Evolutionary conservation across 30 jellyfish, hydroid and myxozoan species (phyloP), one percentile per base, ranked within the genome.

Genomic region (Aurelia coerulea): DNA sequence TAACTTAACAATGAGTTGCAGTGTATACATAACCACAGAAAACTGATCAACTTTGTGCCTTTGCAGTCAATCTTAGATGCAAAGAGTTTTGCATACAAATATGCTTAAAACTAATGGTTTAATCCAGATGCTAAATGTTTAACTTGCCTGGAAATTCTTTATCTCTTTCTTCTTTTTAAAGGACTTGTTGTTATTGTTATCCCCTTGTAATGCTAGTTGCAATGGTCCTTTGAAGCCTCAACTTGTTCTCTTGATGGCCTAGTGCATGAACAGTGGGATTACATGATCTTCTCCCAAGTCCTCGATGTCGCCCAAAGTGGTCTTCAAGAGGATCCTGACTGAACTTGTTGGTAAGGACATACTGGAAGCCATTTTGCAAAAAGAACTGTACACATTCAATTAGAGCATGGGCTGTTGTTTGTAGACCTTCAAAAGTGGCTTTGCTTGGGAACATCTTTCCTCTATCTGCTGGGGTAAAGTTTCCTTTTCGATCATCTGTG

Each of bases 301-400:
- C 84, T 17, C 90, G 50, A 54, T 86, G 96, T 39, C 19, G 18
- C 52, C 96, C 96, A 68, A 86, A 86, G 39, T 75, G 80, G 74
- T 86, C 85, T 41, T 86, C 96, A 17, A 86, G 78, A 7, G 79
- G 75, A 68, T 86, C 96, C 54, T 86, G 96, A 60, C 74, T 11
- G 67, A 86, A 75, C 62, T 78, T 53, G 72, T 85, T 73, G 46
- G 88, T 74, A 8, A 85, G 74, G 58, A 85, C 89, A 74, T 73
- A 85, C 37, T 62, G 62, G 67, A 73, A 73, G 53, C 90, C 94
- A 73, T 73, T 63, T 62, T 75, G 80, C 74, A 85, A 46, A 64
- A 85, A 56, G 75, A 12, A 73, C 82, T 65, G 29, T 14, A 74
- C 78, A 41, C 82, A 73, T 49, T 80, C 90, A 66, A 80, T 73